Conservation (phyloP, 1,140 invertebrate genomes). For the Pseudachorutes palmiensis region DNA sequence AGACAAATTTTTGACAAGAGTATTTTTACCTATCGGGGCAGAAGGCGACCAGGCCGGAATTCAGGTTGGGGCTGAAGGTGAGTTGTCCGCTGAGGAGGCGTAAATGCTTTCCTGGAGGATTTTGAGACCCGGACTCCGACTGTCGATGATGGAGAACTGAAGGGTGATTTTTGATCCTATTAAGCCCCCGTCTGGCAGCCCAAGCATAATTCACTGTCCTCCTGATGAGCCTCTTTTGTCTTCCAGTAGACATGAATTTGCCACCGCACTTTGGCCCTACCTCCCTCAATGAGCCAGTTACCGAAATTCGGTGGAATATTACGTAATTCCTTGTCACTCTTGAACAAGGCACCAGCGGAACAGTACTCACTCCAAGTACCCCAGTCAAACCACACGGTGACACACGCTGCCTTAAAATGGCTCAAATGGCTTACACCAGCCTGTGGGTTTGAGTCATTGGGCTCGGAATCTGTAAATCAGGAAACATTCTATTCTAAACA, state of each 20-base stretch:
- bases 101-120: neutral
- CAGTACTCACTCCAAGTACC: too few relatives aligned
- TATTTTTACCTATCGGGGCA: neutral
- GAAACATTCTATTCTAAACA: too few relatives aligned
- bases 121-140: neutral
- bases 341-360: too few relatives aligned
- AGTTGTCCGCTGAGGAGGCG: neutral
- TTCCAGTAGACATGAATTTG: neutral
- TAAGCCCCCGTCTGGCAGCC: neutral
- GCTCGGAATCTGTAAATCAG: too few relatives aligned
- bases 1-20: neutral
- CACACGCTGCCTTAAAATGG: too few relatives aligned
- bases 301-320: neutral
- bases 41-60: neutral
- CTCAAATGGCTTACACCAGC: too few relatives aligned
- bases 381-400: too few relatives aligned
- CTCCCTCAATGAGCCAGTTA: neutral
- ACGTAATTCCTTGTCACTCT: neutral
- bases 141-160: neutral
- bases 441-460: too few relatives aligned
- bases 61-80: neutral
- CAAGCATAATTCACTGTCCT: neutral
- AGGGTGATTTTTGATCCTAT: constrained; percentile 13
- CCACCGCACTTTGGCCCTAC: too few relatives aligned
- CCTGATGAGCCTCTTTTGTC: neutral